A percentile compares a stretch with the other conserved stretches of the same genome.
These are phyloP conservation scores for Poeciliopsis gracilis DNA, from an alignment of 2,797 vertebrate species.

Conservation along the genomic window DNA sequence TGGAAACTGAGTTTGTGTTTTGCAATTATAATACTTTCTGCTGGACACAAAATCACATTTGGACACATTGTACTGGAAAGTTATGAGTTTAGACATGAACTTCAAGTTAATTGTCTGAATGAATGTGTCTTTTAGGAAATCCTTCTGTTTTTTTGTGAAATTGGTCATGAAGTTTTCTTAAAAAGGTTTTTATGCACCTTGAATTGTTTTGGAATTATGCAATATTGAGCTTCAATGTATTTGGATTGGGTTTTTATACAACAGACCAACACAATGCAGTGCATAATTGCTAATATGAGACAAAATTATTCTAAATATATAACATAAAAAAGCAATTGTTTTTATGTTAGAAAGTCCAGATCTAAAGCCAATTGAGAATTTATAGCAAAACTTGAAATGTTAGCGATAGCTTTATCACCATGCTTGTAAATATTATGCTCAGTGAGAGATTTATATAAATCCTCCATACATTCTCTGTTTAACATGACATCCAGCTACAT, in stretches of 20 bases:
- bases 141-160: neutral
- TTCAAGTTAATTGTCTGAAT: neutral
- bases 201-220: neutral
- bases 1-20: neutral
- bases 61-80: neutral
- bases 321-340: neutral
- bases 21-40: neutral
- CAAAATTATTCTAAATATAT: neutral
- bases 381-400: neutral
- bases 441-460: slow-evolving; percentile 5
- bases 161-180: neutral
- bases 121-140: neutral
- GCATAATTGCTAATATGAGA: neutral
- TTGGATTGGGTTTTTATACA: neutral
- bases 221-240: neutral
- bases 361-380: neutral
- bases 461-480: slow-evolving; percentile 15
- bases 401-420: neutral
- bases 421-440: neutral
- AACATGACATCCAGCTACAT: slow-evolving; percentile 25
- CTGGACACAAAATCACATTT: neutral
- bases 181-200: neutral
- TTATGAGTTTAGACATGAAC: slow-evolving; percentile 3
- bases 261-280: neutral
- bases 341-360: neutral